Evolutionary conservation across 2,888 invertebrate species (phyloP), one percentile per base, ranked within the genome.

Genomic region (Cantharis flavilabris): DNA sequence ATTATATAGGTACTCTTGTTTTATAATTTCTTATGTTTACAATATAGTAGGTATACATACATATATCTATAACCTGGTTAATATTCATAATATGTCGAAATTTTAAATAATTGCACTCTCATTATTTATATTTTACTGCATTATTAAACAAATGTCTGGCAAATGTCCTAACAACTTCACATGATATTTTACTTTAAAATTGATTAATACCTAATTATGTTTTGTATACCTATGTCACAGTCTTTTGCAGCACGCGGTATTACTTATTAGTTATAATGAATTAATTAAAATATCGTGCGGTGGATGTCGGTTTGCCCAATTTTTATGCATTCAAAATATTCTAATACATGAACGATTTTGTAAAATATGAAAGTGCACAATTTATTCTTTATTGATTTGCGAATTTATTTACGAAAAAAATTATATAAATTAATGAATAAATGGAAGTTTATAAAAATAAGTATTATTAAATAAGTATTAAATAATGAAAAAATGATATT

Each of bases 11-110:
- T 79, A 80, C 78, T 49, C 75, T 75, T 81, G 70, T 80, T 83
- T 82, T 80, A 82, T 82, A 83, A 81, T 81, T 81, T 76, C 75
- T 79, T 77, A 70, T 79, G 77, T 79, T 78, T 80, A 76, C 77
- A 76, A 79, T 79, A 77, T 69, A 73, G 72, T 75, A 75, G 72
- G 72, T 69, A 76, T 75, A 77, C 9, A n/a, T n/a, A 49, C n/a
- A n/a, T 16, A 49, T 49, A 67, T 23, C 65, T 67, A 67, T 23
- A 26, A 71, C 49, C 72, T 79, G 33, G 76, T 79, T 74, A 79
- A 79, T 79, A 79, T 76, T 79, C 79, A 79, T 78, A 78, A 78
- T 78, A 74, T 67, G 74, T 72, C 75, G 64, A 14, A 71, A 62
- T 23, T 70, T 72, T 72, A 79, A 79, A 76, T 79, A 79, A 79